Evolutionary conservation across 2,113 vertebrate genomes (phyloP).

Genomic region (Pygoscelis adeliae): DNA sequence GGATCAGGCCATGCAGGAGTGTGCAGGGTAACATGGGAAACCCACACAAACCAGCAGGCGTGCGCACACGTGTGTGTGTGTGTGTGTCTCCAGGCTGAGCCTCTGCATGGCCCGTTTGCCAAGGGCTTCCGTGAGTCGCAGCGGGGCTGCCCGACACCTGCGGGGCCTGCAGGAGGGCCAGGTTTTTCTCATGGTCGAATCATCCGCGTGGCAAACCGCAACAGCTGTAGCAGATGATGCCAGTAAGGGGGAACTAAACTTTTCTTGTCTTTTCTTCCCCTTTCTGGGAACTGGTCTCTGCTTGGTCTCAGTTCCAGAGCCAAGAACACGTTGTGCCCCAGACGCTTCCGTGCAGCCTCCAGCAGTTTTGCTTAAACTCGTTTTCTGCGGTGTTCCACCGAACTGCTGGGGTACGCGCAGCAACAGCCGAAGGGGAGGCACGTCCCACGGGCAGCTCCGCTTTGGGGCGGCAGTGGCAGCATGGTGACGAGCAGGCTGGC

Average conservation of each 20-base stretch:
- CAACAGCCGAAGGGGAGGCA: rapidly evolving
- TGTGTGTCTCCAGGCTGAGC: rapidly evolving
- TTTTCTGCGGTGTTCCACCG: rapidly evolving
- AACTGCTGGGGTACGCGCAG: rapidly evolving
- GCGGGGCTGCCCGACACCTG: rapidly evolving
- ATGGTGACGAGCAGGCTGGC: rapidly evolving
- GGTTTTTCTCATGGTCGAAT: rapidly evolving
- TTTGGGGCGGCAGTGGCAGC: not conserved
- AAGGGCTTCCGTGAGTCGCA: rapidly evolving
- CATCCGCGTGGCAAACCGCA: rapidly evolving
- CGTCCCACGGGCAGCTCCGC: rapidly evolving
- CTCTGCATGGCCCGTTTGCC: rapidly evolving
- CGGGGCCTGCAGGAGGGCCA: rapidly evolving
- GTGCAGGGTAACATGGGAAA: rapidly evolving
- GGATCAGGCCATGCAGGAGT: rapidly evolving
- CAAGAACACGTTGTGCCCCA: rapidly evolving
- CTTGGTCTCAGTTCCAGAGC: not conserved
- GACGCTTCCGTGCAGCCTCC: no score
- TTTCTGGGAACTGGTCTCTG: not conserved
- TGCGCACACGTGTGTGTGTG: no score
- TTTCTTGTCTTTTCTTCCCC: not conserved
- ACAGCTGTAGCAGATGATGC: rapidly evolving
- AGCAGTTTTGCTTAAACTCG: not conserved
- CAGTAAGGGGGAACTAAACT: not conserved
- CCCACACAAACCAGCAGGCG: rapidly evolving